Base-by-base conservation (phyloP, 2,113 vertebrate genomes). In the Myotis brandtii region DNA sequence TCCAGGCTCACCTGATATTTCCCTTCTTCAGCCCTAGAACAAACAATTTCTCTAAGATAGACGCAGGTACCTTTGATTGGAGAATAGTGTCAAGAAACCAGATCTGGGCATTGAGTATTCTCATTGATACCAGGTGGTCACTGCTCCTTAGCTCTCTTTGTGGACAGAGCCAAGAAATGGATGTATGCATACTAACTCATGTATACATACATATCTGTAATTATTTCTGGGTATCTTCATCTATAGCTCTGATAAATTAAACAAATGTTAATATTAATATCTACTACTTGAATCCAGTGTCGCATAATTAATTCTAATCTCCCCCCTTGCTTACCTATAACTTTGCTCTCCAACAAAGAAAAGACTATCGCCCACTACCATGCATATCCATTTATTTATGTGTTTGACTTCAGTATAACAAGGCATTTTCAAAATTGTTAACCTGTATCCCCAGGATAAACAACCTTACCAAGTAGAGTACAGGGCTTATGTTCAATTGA, bases 181-280 rank as follows among this genome's bases (percentile, higher is more conserved):
- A 67, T 40, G 14, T 79, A 10, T 69, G 23, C 73, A n/a, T 37
- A 79, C 13, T 54, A 83, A 52, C 18, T 0, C 34, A 48, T 54
- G 13, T 83, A 62, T 40, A 73, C 10, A 52, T 37, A 79, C 10
- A 17, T 46, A 86, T n/a, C 54, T 86, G 17, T n/a, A 94, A 66
- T 89, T 89, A 72, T 73, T 95, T 80, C 59, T 86, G n/a, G 23
- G 40, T 50, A 27, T 94, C 80, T 94, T 82, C 37, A 73, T 83
- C 40, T 90, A 32, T 92, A 83, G 89, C 86, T 77, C 72, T 90
- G 85, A 59, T 86, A 88, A 91, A 62, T 46, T 80, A 89, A 92
- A 67, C 69, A 86, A 86, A 93, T 86, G 84, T 27, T 93, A 93
- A 92, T 67, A 87, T 10, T 83, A 89, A 83, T 87, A 73, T 72